These are phyloP conservation scores for Sebastes elongatus DNA, from an alignment of 2,797 vertebrate species.

Conservation along the genomic window DNA sequence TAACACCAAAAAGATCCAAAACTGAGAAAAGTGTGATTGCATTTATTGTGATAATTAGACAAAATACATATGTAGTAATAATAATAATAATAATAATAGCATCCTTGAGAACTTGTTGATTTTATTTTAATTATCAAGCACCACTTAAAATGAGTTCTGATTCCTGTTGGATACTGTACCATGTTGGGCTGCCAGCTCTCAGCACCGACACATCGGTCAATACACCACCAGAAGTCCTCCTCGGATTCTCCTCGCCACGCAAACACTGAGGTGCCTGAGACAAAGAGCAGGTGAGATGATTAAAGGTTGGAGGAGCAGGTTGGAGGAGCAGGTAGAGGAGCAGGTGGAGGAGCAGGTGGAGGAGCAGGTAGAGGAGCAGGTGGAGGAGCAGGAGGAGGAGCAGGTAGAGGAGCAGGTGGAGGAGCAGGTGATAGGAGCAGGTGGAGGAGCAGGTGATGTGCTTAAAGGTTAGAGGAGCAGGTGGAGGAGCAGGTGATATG, in stretches of 20 bases:
- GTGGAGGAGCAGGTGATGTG: too few relatives aligned
- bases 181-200: conserved; percentile 94
- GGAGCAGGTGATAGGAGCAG: too few relatives aligned
- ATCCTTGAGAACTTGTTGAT: neutral
- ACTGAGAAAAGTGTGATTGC: neutral
- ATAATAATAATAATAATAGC: neutral
- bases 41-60: neutral
- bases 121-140: neutral
- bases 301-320: neutral
- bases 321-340: neutral
- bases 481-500: neutral
- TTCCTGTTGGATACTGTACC: conserved; percentile 72
- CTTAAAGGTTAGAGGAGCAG: too few relatives aligned
- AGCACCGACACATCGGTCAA: conserved; percentile 89
- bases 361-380: too few relatives aligned
- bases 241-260: conserved; percentile 96
- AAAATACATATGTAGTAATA: neutral
- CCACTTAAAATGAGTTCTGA: neutral
- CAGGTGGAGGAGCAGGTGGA: too few relatives aligned
- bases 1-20: neutral
- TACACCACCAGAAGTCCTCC: conserved; percentile 98
- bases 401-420: too few relatives aligned
- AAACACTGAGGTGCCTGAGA: conserved; percentile 89
- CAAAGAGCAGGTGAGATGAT: neutral
- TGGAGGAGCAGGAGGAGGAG: too few relatives aligned